Evolutionary conservation across 2,888 invertebrate genomes (phyloP), one percentile per base, ranked within the genome.

Genomic region (Epinotia ramella): DNA sequence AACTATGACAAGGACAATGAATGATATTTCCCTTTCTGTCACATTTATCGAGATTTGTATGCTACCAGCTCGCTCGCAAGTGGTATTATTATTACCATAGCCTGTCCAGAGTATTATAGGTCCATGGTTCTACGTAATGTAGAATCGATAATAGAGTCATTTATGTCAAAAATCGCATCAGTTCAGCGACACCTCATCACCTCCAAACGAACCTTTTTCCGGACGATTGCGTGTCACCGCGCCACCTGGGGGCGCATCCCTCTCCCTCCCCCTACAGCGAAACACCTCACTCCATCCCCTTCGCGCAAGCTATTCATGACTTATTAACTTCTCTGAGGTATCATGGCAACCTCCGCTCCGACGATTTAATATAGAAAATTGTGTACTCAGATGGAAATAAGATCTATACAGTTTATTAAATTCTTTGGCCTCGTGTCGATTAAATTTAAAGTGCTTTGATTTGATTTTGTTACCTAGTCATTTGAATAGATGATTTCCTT

Each of bases 291-390:
- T 78, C 84, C 80, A 69, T 91, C 89, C 82, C 91, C 79, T 80
- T 93, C 83, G 78, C 82, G 76, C 89, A 82, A 81, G 84, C 90
- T 90, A 91, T 93, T 94, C 93, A 93, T 94, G 94, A 94, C 94
- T 94, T 94, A 94, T 94, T 94, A 94, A 92, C 93, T 93, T 87
- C 92, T 93, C 89, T 89, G 83, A 92, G 93, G 94, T 94, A 94
- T 93, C 94, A 92, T 93, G 87, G 94, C 94, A 94, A 94, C 94
- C 88, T 85, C 88, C 87, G 87, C 85, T 87, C 83, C 84, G 83
- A 80, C 87, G 90, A 91, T 93, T 93, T 93, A 94, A 94, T 94
- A 93, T 93, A 92, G 91, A 89, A 91, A 89, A 93, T 93, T 93
- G 94, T 89, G 91, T 92, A 93, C 84, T 90, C 91, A 89, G 85